These are phyloP conservation scores for Paraescarpia echinospica DNA, from an alignment of 1,140 invertebrate species.

Conservation along the genomic window DNA sequence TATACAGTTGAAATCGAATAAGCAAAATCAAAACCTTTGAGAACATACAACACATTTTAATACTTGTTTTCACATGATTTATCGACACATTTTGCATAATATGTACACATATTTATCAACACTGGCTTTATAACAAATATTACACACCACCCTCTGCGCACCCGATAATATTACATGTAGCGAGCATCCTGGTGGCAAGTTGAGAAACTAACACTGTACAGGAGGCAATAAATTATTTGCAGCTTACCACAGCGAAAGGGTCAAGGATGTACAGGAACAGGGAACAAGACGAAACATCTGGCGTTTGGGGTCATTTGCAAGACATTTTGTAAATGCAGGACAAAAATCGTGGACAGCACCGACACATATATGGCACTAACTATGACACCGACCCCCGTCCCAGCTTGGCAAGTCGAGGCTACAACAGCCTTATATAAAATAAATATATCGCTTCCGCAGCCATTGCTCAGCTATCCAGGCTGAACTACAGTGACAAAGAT, in stretches of 20 bases:
- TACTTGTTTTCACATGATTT: neutral
- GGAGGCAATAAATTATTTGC: neutral
- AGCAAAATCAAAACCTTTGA: neutral
- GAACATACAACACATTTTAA: neutral
- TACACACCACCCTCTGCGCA: neutral
- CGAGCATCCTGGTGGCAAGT: neutral
- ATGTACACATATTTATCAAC: neutral
- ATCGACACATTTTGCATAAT: neutral
- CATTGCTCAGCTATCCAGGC: neutral
- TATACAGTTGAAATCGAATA: neutral
- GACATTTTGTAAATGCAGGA: neutral
- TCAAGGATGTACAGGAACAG: neutral
- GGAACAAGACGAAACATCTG: neutral
- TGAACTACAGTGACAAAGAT: neutral
- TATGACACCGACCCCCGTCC: neutral
- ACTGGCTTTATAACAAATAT: neutral
- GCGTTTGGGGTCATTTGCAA: neutral
- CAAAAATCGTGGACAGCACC: neutral
- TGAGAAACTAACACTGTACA: neutral
- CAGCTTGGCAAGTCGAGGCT: neutral
- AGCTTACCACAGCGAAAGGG: neutral
- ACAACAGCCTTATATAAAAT: neutral
- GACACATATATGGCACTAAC: neutral
- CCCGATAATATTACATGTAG: neutral
- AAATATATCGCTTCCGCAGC: neutral